Base-by-base conservation (phyloP, 2,888 invertebrate genomes). In the Nebria brevicollis region DNA sequence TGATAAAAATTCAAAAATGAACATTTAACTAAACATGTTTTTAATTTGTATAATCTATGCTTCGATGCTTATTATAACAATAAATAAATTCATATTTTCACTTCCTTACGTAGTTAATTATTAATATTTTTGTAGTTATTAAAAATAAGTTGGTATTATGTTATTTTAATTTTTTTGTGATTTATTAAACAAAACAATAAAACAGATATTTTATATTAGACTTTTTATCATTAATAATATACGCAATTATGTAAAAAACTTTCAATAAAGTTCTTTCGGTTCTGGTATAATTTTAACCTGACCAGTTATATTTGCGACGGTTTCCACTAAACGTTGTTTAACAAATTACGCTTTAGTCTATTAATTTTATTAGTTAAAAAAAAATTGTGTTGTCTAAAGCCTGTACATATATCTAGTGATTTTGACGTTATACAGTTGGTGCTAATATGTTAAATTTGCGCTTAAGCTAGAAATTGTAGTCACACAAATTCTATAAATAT, bases 131-230 rank as follows among this genome's bases (percentile, higher is more conserved):
- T 80, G 25, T 70, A 70, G 25, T 70, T 42, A 75, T 66, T 80
- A 80, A 70, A 79, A 75, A 10, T 75, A 80, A 80, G 80, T 72
- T 75, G 80, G 80, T 80, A 64, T 68, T 15, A 79, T 74, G 79
- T 74, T 79, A 75, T 80, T 80, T 75, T 68, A 70, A 80, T 75
- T 70, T 75, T 70, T 80, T 80, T 80, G 80, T 80, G 75, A 75
- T 80, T 20, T 79, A 70, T 26, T 20, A 68, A 68, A 68, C 20
- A 68, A 68, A 68, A 68, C 73, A 79, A 70, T 70, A 34, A 72
- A 75, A 80, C 54, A 11, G 54, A 54, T 54, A 75, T 80, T 80
- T 75, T 80, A 80, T 80, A 80, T 80, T 80, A 75, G 75, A 80
- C 70, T 75, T 75, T 42, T 70, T 73, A 80, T 41, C n/a, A 72